phyloP scores from a whole-genome alignment of 2,888 invertebrate genomes.

The Petrolisthes cinctipes region DNA sequence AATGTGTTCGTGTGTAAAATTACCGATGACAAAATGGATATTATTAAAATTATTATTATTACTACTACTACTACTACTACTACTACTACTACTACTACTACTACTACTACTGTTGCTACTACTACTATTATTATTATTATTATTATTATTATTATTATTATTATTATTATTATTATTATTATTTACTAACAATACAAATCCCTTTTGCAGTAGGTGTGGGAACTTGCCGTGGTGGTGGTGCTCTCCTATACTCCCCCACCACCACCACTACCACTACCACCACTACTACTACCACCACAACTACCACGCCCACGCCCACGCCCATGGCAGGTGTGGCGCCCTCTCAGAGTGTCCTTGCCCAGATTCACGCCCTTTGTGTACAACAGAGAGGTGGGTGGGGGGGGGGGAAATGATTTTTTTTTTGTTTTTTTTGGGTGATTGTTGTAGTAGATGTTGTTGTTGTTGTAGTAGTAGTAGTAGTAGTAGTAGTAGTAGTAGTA shows the following conservation, averaged over 20 bases:
- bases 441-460: background rate
- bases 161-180: conserved; percentile 9
- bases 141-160: background rate
- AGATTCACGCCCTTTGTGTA: conserved; percentile 49
- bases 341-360: conserved; percentile 43
- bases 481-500: conserved; percentile 19
- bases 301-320: conserved; percentile 43
- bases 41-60: conserved; percentile 4
- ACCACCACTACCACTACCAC: conserved; percentile 24
- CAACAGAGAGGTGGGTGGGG: conserved; percentile 46
- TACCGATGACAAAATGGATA: background rate
- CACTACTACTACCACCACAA: conserved; percentile 20
- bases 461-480: conserved; percentile 13
- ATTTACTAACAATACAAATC: background rate
- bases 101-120: background rate
- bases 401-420: background rate
- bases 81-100: conserved; percentile 13
- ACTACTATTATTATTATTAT: background rate
- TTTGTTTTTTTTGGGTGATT: background rate
- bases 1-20: background rate
- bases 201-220: background rate
- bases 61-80: conserved; percentile 19
- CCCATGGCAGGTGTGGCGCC: conserved; percentile 53
- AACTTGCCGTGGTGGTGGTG: background rate
- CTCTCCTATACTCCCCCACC: background rate